These are phyloP conservation scores for Isoperla grammatica DNA, from an alignment of 2,888 invertebrate genomes.

Conservation along the genomic window DNA sequence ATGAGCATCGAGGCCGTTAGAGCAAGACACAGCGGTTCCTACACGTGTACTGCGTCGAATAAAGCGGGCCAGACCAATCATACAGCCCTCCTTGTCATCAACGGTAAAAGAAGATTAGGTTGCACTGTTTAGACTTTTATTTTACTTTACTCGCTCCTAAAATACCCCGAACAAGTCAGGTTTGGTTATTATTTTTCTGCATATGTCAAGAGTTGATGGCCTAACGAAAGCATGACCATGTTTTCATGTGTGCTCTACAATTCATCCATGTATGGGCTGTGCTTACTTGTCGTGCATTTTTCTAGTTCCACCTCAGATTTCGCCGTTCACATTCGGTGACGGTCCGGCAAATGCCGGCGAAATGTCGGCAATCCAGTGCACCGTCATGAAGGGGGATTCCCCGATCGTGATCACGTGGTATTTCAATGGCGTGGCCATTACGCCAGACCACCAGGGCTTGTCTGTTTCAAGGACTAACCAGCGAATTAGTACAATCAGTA, in stretches of 20 bases:
- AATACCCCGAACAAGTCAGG: too few species aligned
- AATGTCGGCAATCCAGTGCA: conserved; percentile 56
- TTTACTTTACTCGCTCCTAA: too few species aligned
- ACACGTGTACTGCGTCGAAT: conserved; percentile 63
- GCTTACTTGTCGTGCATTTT: conserved; percentile 25
- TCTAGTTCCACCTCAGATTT: conserved; percentile 58
- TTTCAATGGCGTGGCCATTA: conserved; percentile 56
- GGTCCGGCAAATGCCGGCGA: conserved; percentile 60
- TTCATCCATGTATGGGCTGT: too few species aligned
- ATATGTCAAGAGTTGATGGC: too few species aligned
- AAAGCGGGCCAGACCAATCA: conserved; percentile 58
- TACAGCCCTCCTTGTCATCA: conserved; percentile 25
- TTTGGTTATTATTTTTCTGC: too few species aligned
- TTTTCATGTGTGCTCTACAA: too few species aligned
- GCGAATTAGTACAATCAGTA: conserved; percentile 59
- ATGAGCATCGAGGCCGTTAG: conserved; percentile 58
- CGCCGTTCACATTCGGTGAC: conserved; percentile 54
- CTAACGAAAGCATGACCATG: too few species aligned
- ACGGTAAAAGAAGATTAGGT: background rate
- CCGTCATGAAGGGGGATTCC: conserved; percentile 60
- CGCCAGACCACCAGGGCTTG: conserved; percentile 52
- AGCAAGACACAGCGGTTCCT: conserved; percentile 63
- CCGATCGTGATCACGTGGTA: conserved; percentile 71
- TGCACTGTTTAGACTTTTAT: too few species aligned
- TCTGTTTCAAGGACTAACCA: conserved; percentile 60